Evolutionary conservation across 2,888 invertebrate genomes (phyloP).

Genomic region (Cryptocheilus praepositus): DNA sequence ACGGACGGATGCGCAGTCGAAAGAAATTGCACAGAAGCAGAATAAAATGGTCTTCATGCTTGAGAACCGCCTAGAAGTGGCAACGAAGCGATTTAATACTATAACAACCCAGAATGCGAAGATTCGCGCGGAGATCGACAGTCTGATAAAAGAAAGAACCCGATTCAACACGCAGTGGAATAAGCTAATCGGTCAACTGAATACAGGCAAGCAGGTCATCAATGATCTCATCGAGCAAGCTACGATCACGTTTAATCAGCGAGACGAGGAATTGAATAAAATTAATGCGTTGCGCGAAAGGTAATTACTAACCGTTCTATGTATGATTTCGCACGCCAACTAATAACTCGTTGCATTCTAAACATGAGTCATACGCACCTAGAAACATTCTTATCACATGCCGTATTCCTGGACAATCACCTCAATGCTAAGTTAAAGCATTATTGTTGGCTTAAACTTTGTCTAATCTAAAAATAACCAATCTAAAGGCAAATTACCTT

Average conservation of each 20-base stretch:
- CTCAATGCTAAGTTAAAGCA: not conserved
- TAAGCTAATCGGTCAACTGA: conserved; percentile 84
- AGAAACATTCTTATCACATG: no score
- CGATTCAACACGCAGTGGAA: conserved; percentile 90
- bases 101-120: conserved; percentile 84
- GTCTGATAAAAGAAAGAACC: conserved; percentile 86
- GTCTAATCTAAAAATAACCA: no score
- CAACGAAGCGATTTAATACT: conserved; percentile 85
- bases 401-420: not conserved
- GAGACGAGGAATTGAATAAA: conserved; percentile 88
- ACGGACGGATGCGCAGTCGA: conserved; percentile 75
- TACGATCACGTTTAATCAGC: conserved; percentile 90
- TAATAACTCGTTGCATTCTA: conserved; percentile 1
- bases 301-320: conserved; percentile 42
- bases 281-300: conserved; percentile 85
- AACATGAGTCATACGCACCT: no score
- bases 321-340: not conserved
- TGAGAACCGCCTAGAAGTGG: conserved; percentile 86
- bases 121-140: conserved; percentile 87
- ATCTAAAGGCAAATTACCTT: no score
- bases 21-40: conserved; percentile 76
- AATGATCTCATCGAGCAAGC: conserved; percentile 92
- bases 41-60: conserved; percentile 79
- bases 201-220: conserved; percentile 87
- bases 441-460: no score